Base-by-base conservation (phyloP, 2,797 vertebrate species). In the Amblyopsis hoosieri region DNA sequence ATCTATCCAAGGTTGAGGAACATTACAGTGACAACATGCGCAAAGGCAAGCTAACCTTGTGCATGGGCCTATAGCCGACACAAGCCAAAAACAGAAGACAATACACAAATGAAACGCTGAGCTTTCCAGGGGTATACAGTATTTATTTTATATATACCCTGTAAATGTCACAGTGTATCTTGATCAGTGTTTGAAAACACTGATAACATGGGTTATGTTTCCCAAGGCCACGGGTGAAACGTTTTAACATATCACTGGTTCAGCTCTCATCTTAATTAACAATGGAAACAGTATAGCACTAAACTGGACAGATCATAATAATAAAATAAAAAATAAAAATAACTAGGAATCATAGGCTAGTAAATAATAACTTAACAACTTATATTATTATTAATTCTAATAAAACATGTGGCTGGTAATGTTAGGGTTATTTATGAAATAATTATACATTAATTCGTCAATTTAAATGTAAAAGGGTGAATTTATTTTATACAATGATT, bases 21-120 rank as follows among this genome's bases (percentile, higher is more conserved):
- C 63, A 74, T 80, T 66, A 67, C 79, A 65, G 66, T 10, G 8
- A 13, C 23, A 14, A 12, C 10, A 23, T 12, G 10, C 69, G 10
- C 69, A 71, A 47, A 74, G 69, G 72, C 57, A 12, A 29, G 62
- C n/a, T 74, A 87, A 87, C 91, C 91, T 92, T 92, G 91, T 86
- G 83, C 63, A n/a, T 63, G 14, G 50, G 67, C 78, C 52, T 61
- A 81, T 87, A 91, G 89, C 74, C 88, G 85, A 89, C 83, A 92
- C 86, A 89, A 82, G 5, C 2, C 37, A 62, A 67, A 58, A 62
- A 68, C 80, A 67, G 66, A 53, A 87, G 81, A 91, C 87, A 86
- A 86, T 72, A 83, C 80, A 82, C 73, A 66, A 57, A 56, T 49
- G 64, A 61, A 67, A 45, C 1, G n/a, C n/a, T 29, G 57, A 52